Base-by-base conservation (phyloP, 2,113 vertebrate species). In the Craseonycteris thonglongyai region DNA sequence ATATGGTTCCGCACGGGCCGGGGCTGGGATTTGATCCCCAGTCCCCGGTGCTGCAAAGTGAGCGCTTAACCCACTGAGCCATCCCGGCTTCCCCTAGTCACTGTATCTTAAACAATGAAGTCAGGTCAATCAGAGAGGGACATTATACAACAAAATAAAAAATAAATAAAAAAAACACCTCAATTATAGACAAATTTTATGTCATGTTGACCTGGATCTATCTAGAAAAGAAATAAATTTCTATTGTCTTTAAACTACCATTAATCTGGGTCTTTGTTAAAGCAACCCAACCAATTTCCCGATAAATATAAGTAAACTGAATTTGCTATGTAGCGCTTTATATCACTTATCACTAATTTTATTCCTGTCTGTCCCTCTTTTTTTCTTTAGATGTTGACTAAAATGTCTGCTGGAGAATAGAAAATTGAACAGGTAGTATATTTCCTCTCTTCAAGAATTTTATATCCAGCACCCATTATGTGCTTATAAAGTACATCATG, bases 221-320 rank as follows among this genome's bases (percentile, higher is more conserved):
- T 7, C 8, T 84, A 85, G 65, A 68, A 83, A 69, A 79, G 28
- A 78, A 93, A 65, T 10, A 54, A 59, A 54, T 30, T 58, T 66
- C 9, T 19, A 2, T 21, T 80, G 79, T 85, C 33, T 88, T 88
- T 76, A 83, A 96, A 74, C 4, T 3, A 15, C 11, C 47, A 5
- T 33, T 82, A 40, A 0, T 63, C 24, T 75, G 21, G 1, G 3
- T 78, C 21, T 86, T 74, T 85, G 13, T 49, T 84, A 80, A 92
- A 85, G 8, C 1, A 79, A 3, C 2, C 22, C 3, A 47, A 28
- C 30, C 7, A 21, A 7, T 21, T 12, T 18, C 19, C 35, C 58
- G 38, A 69, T 1, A 7, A 65, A 68, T 35, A 2, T 15, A 54
- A 47, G 11, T 79, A 7, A 3, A 33, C 1, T 56, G 5, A 72